Conservation (phyloP, 2,888 invertebrate genomes). For the Drosophila greeni region DNA sequence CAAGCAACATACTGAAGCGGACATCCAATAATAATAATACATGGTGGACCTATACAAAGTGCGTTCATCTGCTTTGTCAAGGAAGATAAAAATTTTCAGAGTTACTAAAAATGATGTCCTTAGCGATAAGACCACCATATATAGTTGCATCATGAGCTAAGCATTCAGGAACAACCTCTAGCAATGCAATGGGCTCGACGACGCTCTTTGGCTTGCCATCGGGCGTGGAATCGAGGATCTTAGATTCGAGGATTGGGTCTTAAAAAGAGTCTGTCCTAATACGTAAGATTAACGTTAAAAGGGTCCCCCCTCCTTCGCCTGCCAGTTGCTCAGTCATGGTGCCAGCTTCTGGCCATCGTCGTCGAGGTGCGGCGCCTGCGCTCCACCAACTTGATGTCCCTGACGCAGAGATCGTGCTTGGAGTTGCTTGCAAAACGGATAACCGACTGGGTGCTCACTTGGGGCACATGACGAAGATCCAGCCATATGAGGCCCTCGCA, state of each 20-base stretch:
- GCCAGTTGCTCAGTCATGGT: constrained; percentile 59
- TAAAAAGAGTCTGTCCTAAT: constrained; percentile 17
- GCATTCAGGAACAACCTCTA: constrained; percentile 5
- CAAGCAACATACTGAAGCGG: constrained; percentile 14
- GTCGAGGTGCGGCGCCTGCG: constrained; percentile 54
- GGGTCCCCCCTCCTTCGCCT: constrained; percentile 5
- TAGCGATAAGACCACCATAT: background rate
- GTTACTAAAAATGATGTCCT: background rate
- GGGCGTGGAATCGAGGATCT: constrained; percentile 9
- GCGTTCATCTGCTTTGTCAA: background rate
- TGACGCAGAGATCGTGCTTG: constrained; percentile 87
- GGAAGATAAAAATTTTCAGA: background rate
- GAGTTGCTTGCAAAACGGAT: constrained; percentile 91
- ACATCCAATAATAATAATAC: background rate
- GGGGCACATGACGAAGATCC: constrained; percentile 88
- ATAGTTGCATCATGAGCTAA: background rate
- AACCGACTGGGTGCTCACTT: constrained; percentile 89
- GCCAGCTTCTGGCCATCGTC: constrained; percentile 52
- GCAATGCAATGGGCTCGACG: constrained; percentile 23
- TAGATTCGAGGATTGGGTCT: constrained; percentile 4
- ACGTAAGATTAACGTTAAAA: constrained; percentile 14
- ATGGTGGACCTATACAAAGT: background rate
- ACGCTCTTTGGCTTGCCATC: constrained; percentile 33
- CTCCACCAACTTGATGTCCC: constrained; percentile 87
- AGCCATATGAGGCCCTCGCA: constrained; percentile 86